phyloP scores from a whole-genome alignment of 2,113 vertebrate genomes.

The Ranitomeya variabilis region DNA sequence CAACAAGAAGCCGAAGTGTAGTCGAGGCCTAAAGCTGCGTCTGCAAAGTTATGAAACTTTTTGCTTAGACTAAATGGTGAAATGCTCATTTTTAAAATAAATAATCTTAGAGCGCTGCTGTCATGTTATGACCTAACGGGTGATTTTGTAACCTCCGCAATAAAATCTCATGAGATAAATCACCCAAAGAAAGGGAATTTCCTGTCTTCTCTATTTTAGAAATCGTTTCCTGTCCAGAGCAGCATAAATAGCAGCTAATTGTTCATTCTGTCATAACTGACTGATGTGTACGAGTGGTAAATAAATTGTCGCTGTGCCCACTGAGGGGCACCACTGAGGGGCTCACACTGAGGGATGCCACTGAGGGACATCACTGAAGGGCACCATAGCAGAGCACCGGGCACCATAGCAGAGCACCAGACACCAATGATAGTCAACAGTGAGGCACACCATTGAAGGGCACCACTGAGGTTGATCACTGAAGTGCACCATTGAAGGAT shows the following conservation, averaged over 20 bases:
- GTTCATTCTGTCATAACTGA: not conserved
- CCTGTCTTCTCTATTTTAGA: conserved; percentile 2
- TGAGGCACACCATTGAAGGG: no score
- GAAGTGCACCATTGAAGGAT: no score
- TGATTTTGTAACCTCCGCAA: not conserved
- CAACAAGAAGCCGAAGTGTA: no score
- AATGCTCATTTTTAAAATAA: not conserved
- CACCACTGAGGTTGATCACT: no score
- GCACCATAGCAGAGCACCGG: not conserved
- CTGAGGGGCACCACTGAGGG: not conserved
- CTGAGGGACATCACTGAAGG: not conserved
- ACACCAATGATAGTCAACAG: not conserved
- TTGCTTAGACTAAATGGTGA: not conserved
- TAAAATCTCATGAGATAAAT: not conserved
- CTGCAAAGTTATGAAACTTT: not conserved
- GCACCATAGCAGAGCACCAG: not conserved
- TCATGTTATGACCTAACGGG: not conserved
- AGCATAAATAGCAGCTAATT: not conserved
- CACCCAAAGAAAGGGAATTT: conserved; percentile 5
- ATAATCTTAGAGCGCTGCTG: not conserved
- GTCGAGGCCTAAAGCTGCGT: no score
- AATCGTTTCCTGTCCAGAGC: not conserved
- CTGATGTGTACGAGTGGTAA: not conserved
- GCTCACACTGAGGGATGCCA: not conserved
- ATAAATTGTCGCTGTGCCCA: not conserved